A percentile compares a stretch with the other conserved stretches of the same genome.
These are phyloP conservation scores for Cataglyphis hispanica DNA, from an alignment of 1,140 invertebrate species.

Conservation along the genomic window DNA sequence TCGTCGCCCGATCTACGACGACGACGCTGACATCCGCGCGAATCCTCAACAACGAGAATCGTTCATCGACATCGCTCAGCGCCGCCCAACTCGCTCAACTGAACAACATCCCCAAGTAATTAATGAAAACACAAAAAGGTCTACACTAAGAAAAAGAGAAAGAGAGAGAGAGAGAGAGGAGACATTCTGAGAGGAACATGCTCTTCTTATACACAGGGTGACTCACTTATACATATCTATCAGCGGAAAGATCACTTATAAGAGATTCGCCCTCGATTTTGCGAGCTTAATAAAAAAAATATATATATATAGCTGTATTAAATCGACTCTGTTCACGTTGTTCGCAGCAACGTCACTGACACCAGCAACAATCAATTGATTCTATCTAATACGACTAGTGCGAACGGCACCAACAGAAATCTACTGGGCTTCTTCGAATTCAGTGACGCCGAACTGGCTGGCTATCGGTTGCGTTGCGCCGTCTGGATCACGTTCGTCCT, in stretches of 20 bases:
- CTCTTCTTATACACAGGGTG: slow-evolving; percentile 83
- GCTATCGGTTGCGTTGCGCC: slow-evolving; percentile 86
- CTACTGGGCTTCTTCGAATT: slow-evolving; percentile 81
- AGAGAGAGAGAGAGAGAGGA: slow-evolving; percentile 56
- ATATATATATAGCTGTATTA: slow-evolving; percentile 11
- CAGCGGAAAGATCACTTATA: slow-evolving; percentile 71
- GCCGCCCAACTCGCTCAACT: slow-evolving; percentile 69
- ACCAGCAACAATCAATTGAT: slow-evolving; percentile 77
- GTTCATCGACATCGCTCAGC: slow-evolving; percentile 68
- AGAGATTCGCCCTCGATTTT: slow-evolving; percentile 76
- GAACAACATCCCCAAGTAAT: slow-evolving; percentile 82
- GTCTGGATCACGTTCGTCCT: slow-evolving; percentile 90
- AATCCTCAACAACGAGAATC: slow-evolving; percentile 69
- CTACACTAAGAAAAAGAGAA: slow-evolving; percentile 71
- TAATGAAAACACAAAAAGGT: slow-evolving; percentile 77
- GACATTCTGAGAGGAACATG: slow-evolving; percentile 81
- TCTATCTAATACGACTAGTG: slow-evolving; percentile 68
- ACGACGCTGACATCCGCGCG: slow-evolving; percentile 54
- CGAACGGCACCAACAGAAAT: slow-evolving; percentile 77
- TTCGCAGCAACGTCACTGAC: slow-evolving; percentile 78
- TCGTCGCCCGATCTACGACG: slow-evolving; percentile 60
- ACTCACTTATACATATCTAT: slow-evolving; percentile 79
- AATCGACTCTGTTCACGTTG: slow-evolving; percentile 24
- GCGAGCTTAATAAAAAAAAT: slow-evolving; percentile 24
- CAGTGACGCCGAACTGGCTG: slow-evolving; percentile 78